phyloP scores from a whole-genome alignment of 1,140 invertebrate genomes.

The Aplysia californica region DNA sequence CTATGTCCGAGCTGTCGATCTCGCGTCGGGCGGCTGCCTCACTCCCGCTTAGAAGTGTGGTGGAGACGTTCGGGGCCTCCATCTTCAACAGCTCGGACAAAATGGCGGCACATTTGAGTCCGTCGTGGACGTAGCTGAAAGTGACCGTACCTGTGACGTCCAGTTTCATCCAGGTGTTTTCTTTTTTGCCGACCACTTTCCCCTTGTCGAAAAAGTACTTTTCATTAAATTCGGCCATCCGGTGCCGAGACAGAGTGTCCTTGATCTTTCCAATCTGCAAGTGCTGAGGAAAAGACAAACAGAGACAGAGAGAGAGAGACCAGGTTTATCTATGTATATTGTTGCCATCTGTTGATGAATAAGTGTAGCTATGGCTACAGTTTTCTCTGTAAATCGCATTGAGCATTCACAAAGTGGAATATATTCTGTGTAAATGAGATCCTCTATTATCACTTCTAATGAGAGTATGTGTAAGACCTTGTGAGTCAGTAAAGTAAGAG shows the following conservation, averaged over 20 bases:
- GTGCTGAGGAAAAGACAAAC: not conserved
- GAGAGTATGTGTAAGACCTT: too few species aligned
- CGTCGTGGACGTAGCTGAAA: slow-evolving; percentile 40
- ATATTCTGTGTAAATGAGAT: too few species aligned
- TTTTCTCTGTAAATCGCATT: too few species aligned
- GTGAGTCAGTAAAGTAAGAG: too few species aligned
- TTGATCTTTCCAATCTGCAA: not conserved
- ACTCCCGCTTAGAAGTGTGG: not conserved
- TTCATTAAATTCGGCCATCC: not conserved
- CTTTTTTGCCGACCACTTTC: not conserved
- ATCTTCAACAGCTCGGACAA: slow-evolving; percentile 25
- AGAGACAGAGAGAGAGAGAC: not conserved
- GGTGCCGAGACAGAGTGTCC: not conserved
- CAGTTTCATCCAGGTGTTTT: too few species aligned
- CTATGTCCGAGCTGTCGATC: slow-evolving; percentile 37
- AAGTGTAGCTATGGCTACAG: too few species aligned
- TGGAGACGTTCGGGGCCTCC: slow-evolving; percentile 8
- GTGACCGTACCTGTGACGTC: not conserved
- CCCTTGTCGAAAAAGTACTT: not conserved
- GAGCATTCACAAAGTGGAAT: too few species aligned
- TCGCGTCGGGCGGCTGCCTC: slow-evolving; percentile 21
- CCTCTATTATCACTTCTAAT: too few species aligned
- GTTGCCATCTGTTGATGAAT: too few species aligned
- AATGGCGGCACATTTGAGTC: slow-evolving; percentile 31
- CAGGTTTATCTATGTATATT: too few species aligned